These are phyloP conservation scores for Hetaerina titia DNA, from an alignment of 2,888 invertebrate genomes.

Conservation along the genomic window DNA sequence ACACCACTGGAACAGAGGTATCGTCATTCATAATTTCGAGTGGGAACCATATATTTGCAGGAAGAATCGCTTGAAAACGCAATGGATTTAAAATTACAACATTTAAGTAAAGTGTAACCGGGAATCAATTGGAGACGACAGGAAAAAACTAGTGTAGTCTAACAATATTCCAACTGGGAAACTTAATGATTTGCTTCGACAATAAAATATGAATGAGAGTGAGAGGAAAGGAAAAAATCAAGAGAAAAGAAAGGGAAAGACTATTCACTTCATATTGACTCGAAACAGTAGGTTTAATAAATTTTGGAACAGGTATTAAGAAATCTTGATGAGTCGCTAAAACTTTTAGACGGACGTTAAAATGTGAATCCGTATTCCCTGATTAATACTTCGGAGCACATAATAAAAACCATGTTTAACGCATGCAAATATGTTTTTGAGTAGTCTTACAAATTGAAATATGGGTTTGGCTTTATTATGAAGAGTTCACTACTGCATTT, in stretches of 20 bases:
- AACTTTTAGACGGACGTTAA: no score
- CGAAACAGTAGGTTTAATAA: neutral
- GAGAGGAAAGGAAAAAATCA: neutral
- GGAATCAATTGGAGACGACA: neutral
- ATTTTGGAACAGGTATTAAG: no score
- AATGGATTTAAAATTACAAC: neutral
- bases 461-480: no score
- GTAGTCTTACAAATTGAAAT: no score
- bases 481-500: no score
- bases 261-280: neutral
- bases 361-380: no score
- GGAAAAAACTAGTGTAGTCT: neutral
- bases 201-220: neutral
- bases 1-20: neutral
- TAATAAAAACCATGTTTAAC: no score
- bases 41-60: neutral
- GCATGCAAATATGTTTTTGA: no score
- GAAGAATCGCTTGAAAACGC: neutral
- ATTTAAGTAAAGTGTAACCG: neutral
- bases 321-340: no score
- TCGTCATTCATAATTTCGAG: neutral
- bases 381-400: no score
- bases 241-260: neutral
- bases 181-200: neutral
- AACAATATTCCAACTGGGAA: neutral